Evolutionary conservation across 23 tunicate genomes (phyloP), one percentile per base, ranked within the genome.

Genomic region (Trididemnum clinides): DNA sequence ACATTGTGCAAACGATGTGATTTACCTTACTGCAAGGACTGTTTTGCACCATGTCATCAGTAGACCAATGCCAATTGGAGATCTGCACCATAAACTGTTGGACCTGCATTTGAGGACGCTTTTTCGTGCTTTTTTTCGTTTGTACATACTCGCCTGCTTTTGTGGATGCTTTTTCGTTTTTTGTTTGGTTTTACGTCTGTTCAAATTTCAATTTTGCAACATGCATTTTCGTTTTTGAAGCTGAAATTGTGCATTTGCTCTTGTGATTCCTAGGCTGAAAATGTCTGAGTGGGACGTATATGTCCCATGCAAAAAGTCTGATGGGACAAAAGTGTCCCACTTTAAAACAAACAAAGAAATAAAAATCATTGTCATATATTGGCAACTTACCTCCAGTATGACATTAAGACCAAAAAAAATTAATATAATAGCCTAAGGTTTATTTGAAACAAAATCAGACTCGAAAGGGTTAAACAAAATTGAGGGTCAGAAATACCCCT

Each of bases 241-340:
- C 38, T 30, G 38, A 69, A 33, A 69, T 33, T 69, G 75, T 69
- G 66, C 66, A 59, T 59, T 59, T 59, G 66, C 66, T 59, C 66
- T 59, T 69, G 36, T 33, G 75, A 29, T 69, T 29, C 38, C 38
- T 7, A 30, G n/a, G 36, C 38, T 30, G 38, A 69, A 33, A 69
- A 30, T 69, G 75, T 69, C 66, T 59, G 66, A 66, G 75, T 36
- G 80, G 80, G 80, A 73, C 80, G 31, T 39, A 20, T 21, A 21
- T 73, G 80, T 73, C 80, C 80, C 80, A 39, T 37, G 54, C 57
- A 73, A 73, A 73, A 73, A 73, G 80, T 37, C 57, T 73, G 57
- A 39, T 73, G 80, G 80, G 57, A 73, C 80, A 73, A 38, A 19
- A 73, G 28, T 73, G 80, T 73, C 57, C 57, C 80, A 73, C 75